Evolutionary conservation across 1,140 invertebrate genomes (phyloP).

Genomic region (Trachymyrmex cornetzi): DNA sequence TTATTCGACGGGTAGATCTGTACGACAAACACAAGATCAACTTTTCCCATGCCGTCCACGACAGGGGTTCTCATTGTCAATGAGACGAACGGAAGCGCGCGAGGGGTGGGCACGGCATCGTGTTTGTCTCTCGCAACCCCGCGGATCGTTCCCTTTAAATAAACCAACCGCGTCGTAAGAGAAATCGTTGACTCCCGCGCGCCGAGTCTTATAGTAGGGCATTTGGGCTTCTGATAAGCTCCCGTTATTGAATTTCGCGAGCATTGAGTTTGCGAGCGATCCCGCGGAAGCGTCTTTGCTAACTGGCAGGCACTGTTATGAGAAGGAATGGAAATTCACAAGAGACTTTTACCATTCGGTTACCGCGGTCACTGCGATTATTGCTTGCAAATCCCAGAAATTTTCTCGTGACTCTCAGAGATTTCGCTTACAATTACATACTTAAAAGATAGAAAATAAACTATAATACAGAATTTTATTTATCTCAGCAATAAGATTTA

Average conservation of each 20-base stretch:
- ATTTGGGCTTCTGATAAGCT: conserved; percentile 56
- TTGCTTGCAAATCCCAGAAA: not conserved
- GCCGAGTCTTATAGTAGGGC: conserved; percentile 21
- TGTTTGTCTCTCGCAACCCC: conserved; percentile 66
- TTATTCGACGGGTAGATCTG: conserved; percentile 85
- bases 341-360: conserved; percentile 23
- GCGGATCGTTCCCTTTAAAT: conserved; percentile 69
- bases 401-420: not conserved
- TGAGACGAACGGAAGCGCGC: conserved; percentile 60
- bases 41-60: conserved; percentile 84
- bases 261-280: conserved; percentile 41
- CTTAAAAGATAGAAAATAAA: not conserved
- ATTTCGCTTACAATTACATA: not conserved
- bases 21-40: conserved; percentile 85
- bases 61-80: conserved; percentile 83
- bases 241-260: conserved; percentile 57
- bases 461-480: not conserved
- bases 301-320: not conserved
- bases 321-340: conserved; percentile 15
- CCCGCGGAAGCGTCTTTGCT: conserved; percentile 39
- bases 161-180: conserved; percentile 71
- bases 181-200: conserved; percentile 68
- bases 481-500: not conserved
- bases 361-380: not conserved
- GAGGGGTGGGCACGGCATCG: conserved; percentile 37